Base-by-base conservation (phyloP, 2,888 invertebrate genomes). In the Callyntrura guangdongensis region DNA sequence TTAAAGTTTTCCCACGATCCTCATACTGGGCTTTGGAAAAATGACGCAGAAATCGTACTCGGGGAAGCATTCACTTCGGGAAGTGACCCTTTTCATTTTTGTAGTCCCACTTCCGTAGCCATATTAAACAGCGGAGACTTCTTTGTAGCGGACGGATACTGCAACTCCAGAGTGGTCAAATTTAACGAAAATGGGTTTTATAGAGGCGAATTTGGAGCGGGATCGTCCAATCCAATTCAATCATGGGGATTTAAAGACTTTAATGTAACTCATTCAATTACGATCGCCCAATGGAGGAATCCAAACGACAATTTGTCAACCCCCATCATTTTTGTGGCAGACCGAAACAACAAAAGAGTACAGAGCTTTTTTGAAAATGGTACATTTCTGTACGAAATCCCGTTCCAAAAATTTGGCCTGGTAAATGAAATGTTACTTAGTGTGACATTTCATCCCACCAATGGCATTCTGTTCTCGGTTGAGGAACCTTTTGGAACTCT, bases 151-250 rank as follows among this genome's bases (percentile, higher is more conserved):
- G 97, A 97, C 94, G 97, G 97, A 1, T 97, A 97, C 94, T 97
- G 98, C 95, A 98, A 98, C 95, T 96, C 97, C 8, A 96, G 98
- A 45, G 96, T 98, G 36, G 95, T 98, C 74, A 97, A 98, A 94
- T 98, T 96, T 94, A 96, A 96, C 11, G 95, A 96, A 1, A 95
- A 96, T 49, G 98, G 98, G 0, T 95, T 95, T 59, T 95, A 95
- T 93, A 96, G 97, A 92, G 95, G 96, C 84, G 95, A 96, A 92
- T 97, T 97, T 97, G 97, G 97, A 0, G 95, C 96, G 89, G 67
- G 84, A 11, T 81, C 61, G 0, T 22, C 69, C 0, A 36, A 56
- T 45, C 47, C 87, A n/a, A 17, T n/a, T 5, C 20, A 12, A 14
- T 67, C 64, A 4, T 72, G 67, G 27, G 27, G 87, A 25, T 94